Percentiles rank a stretch among this genome's conserved stretches.
Conservation (phyloP, 1,140 invertebrate genomes). For the Pristionchus pacificus region DNA sequence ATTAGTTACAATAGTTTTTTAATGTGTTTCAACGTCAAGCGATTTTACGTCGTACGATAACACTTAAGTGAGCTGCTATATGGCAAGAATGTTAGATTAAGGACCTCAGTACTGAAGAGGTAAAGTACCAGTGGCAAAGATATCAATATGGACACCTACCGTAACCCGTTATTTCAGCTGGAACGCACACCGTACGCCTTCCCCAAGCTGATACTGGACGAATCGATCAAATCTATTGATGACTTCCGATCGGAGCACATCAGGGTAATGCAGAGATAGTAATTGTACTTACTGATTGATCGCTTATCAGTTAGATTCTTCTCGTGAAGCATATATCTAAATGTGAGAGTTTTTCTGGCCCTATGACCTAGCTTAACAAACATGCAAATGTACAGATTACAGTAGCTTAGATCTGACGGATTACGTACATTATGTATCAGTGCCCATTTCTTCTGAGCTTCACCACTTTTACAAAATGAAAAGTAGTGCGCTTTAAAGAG, state of each 20-base stretch:
- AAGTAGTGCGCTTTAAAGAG: slow-evolving; percentile 74
- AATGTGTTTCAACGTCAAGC: no score
- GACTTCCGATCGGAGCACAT: background rate
- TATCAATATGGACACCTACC: no score
- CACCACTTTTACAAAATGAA: slow-evolving; percentile 74
- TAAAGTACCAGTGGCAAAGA: slow-evolving; percentile 7
- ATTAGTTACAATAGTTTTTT: no score
- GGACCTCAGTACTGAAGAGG: background rate
- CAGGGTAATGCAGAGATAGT: no score
- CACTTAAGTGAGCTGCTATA: background rate
- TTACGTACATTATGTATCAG: slow-evolving; percentile 66
- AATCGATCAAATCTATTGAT: slow-evolving; percentile 58
- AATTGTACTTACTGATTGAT: no score
- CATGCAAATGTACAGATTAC: background rate
- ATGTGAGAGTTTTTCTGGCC: background rate
- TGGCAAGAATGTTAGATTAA: background rate
- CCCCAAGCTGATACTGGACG: slow-evolving; percentile 74
- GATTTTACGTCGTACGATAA: no score
- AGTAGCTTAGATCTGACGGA: background rate
- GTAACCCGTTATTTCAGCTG: no score
- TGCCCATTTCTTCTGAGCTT: slow-evolving; percentile 67
- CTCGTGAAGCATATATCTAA: no score
- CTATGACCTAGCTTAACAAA: background rate
- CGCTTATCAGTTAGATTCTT: no score
- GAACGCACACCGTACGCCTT: slow-evolving; percentile 68